Evolutionary conservation across 2,888 invertebrate genomes (phyloP).

Genomic region (Heteromurus nitidus): DNA sequence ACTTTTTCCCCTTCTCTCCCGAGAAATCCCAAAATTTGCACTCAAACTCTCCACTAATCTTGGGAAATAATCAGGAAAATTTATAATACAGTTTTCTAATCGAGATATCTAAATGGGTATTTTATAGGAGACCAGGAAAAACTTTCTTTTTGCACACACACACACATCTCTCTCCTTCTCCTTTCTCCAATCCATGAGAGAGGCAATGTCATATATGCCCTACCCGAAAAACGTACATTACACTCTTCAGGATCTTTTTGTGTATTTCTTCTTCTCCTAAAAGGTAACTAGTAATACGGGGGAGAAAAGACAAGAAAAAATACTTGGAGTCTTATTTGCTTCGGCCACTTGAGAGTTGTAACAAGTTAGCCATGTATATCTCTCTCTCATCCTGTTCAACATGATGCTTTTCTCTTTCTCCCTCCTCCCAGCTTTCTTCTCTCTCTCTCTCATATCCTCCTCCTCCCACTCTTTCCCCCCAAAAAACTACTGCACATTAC

Average conservation of each 20-base stretch:
- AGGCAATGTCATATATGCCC: no score
- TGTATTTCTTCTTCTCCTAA: no score
- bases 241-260: no score
- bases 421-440: conserved; percentile 5
- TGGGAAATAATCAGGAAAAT: conserved; percentile 60
- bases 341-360: conserved; percentile 38
- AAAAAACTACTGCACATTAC: conserved; percentile 19
- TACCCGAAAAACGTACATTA: no score
- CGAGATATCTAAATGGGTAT: conserved; percentile 61
- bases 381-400: conserved; percentile 1
- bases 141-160: neutral
- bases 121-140: conserved; percentile 26
- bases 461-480: conserved; percentile 15
- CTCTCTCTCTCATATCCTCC: conserved; percentile 15
- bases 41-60: conserved; percentile 42
- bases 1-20: neutral
- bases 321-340: conserved; percentile 37
- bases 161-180: neutral
- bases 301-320: conserved; percentile 2
- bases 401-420: conserved; percentile 2
- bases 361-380: conserved; percentile 35
- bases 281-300: conserved; percentile 22
- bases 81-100: conserved; percentile 55
- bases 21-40: conserved; percentile 30
- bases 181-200: neutral